These are phyloP conservation scores for Lingula anatina DNA, from an alignment of 2,888 invertebrate species.

Conservation along the genomic window DNA sequence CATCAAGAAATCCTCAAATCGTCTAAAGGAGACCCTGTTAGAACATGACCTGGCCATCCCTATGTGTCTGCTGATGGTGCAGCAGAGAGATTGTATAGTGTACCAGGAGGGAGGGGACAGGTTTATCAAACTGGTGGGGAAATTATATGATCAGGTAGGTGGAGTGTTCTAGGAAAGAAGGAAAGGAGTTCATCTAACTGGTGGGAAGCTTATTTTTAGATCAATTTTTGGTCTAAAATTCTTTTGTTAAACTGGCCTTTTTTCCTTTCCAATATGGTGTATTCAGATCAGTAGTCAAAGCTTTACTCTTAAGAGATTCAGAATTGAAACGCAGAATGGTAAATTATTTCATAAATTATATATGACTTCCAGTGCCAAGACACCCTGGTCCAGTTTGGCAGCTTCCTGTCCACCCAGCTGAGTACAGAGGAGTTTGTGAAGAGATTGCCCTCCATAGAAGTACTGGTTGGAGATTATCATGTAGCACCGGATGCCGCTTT, in stretches of 20 bases:
- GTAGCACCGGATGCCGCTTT: slow-evolving; percentile 97
- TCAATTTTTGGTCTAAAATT: too few relatives aligned
- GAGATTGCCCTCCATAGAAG: slow-evolving; percentile 79
- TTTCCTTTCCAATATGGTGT: too few relatives aligned
- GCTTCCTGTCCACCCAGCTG: slow-evolving; percentile 88
- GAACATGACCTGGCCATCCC: slow-evolving; percentile 85
- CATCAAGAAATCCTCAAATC: slow-evolving; percentile 88
- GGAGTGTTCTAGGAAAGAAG: too few relatives aligned
- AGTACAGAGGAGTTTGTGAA: slow-evolving; percentile 90
- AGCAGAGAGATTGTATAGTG: slow-evolving; percentile 93
- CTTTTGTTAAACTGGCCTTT: too few relatives aligned
- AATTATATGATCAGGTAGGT: slow-evolving; percentile 62
- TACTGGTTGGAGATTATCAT: slow-evolving; percentile 84
- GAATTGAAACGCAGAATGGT: too few relatives aligned
- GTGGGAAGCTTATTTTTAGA: too few relatives aligned
- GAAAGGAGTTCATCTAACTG: too few relatives aligned
- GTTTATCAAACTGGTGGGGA: slow-evolving; percentile 71
- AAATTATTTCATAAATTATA: too few relatives aligned
- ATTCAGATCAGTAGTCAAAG: too few relatives aligned
- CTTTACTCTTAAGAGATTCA: too few relatives aligned
- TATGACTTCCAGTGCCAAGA: slow-evolving; percentile 94
- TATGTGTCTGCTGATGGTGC: slow-evolving; percentile 89
- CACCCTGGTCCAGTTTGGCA: slow-evolving; percentile 94
- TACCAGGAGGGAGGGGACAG: slow-evolving; percentile 56
- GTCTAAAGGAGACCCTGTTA: slow-evolving; percentile 90